Evolutionary conservation across 2,888 invertebrate genomes (phyloP), one percentile per base, ranked within the genome.

Genomic region (Melipona bicolor): DNA sequence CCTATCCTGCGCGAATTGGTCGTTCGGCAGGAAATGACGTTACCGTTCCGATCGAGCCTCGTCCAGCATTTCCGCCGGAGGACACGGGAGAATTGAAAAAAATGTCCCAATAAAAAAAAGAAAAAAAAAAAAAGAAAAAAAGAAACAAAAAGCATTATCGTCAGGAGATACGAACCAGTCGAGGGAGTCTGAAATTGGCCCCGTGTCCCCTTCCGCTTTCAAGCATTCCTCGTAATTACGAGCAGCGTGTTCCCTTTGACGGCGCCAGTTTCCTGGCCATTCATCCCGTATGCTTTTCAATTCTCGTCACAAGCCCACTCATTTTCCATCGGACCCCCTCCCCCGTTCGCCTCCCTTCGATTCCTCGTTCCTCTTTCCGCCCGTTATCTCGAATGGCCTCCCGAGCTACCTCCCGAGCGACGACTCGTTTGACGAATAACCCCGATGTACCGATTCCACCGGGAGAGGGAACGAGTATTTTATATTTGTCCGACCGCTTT

Each of bases 201-300:
- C 71, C 77, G 77, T 67, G 73, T 77, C 72, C 79, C 72, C 70
- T 81, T 86, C 81, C 88, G 84, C 77, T 86, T 83, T 84, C 73
- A 78, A 84, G 75, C 80, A 76, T 84, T 69, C 69, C 86, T 72
- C 81, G 79, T 88, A 88, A 88, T 88, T 86, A 88, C 86, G 77
- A 69, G 67, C 77, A 64, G 49, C 74, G 73, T 79, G 75, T 77
- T 65, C 77, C 79, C 88, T 84, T 88, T 82, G 77, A 71, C 71
- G 77, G 61, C 36, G 59, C 70, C 76, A 49, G 75, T 68, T 79
- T 59, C 54, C 75, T 56, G 83, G 52, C 79, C 86, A 82, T 86
- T 86, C 86, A 82, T 79, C 74, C 61, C 32, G 72, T 50, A 65
- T 79, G 82, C 86, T 79, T 86, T 85, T 75, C 86, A 85, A 79